Percentiles rank a stretch among this genome's conserved stretches.
phyloP scores from a whole-genome alignment of 2,888 invertebrate genomes.

The Ophion ellenae region DNA sequence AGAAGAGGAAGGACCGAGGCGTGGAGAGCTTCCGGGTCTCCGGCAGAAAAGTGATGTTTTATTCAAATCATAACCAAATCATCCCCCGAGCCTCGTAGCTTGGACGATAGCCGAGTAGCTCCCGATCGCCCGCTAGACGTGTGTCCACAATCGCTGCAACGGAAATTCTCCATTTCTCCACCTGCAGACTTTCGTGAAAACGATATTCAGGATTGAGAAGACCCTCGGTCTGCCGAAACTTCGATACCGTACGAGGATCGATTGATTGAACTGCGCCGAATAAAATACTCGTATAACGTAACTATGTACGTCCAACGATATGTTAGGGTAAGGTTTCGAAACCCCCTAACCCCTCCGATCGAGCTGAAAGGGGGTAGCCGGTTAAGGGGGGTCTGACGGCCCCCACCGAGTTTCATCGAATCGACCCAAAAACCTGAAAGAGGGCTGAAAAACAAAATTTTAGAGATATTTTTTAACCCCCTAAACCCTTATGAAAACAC shows the following conservation, averaged over 20 bases:
- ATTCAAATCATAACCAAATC: conserved; percentile 68
- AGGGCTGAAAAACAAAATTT: no score
- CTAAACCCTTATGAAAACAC: no score
- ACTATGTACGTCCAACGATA: not conserved
- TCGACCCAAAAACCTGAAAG: no score
- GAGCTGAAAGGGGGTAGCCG: no score
- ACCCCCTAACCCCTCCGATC: no score
- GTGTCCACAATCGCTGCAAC: conserved; percentile 33
- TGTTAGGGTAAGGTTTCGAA: no score
- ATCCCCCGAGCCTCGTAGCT: conserved; percentile 48
- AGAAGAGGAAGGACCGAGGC: conserved; percentile 1
- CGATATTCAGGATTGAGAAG: not conserved
- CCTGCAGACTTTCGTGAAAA: conserved; percentile 1
- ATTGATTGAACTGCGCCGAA: conserved; percentile 14
- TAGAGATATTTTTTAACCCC: no score
- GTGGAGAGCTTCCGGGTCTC: not conserved
- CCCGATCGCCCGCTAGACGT: not conserved
- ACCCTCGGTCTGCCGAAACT: not conserved
- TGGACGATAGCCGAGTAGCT: conserved; percentile 7
- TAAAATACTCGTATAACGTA: conserved; percentile 2
- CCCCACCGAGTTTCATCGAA: no score
- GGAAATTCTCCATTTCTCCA: conserved; percentile 21
- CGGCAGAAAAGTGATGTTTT: conserved; percentile 63
- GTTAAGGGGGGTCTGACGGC: no score
- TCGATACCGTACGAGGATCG: conserved; percentile 42